These are phyloP conservation scores for Samia ricini DNA, from an alignment of 1,140 invertebrate species.

Conservation along the genomic window DNA sequence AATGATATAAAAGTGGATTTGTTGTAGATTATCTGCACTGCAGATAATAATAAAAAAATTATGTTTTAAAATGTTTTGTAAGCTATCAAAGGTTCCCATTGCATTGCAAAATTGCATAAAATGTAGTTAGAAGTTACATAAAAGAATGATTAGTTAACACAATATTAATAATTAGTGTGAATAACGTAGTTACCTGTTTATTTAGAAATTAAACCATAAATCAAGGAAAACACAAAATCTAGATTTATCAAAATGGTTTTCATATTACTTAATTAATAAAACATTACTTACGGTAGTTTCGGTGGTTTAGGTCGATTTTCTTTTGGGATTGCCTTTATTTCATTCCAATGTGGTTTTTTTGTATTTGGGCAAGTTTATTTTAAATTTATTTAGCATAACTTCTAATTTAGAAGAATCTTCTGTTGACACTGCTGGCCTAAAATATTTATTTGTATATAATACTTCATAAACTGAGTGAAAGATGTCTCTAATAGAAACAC, in stretches of 20 bases:
- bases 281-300: constrained; percentile 42
- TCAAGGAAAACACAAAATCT: too few species aligned
- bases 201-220: too few species aligned
- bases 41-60: too few species aligned
- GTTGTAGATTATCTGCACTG: too few species aligned
- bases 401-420: constrained; percentile 32
- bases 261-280: neutral
- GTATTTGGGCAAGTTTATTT: constrained; percentile 42
- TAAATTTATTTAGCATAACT: constrained; percentile 33
- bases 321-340: constrained; percentile 54
- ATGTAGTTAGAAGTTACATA: too few species aligned
- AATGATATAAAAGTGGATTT: too few species aligned
- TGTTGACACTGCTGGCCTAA: constrained; percentile 46
- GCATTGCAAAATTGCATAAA: too few species aligned
- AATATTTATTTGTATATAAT: constrained; percentile 2
- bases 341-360: constrained; percentile 59
- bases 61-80: too few species aligned
- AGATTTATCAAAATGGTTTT: neutral
- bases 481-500: constrained; percentile 3
- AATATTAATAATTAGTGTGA: too few species aligned
- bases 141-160: too few species aligned
- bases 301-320: constrained; percentile 50
- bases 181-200: too few species aligned
- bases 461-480: neutral
- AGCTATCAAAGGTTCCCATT: too few species aligned